Evolutionary conservation across 2,888 invertebrate genomes (phyloP).

Genomic region (Heliothis peltigera): DNA sequence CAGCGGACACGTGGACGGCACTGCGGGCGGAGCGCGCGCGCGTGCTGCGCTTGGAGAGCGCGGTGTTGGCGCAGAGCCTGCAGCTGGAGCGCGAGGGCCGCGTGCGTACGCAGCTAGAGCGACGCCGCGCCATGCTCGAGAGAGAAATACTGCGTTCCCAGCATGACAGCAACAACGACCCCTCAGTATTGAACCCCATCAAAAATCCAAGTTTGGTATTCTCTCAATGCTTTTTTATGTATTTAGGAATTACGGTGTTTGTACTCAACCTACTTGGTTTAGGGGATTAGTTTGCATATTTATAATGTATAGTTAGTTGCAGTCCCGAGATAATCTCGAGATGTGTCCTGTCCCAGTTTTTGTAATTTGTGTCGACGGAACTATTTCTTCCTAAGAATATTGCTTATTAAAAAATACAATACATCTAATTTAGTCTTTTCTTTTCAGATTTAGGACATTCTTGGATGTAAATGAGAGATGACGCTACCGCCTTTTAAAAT

Average conservation of each 20-base stretch:
- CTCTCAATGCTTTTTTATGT: conserved; percentile 27
- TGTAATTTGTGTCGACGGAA: no score
- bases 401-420: not conserved
- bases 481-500: conserved; percentile 11
- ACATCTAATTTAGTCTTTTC: conserved; percentile 30
- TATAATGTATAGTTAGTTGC: no score
- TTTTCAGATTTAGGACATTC: conserved; percentile 49
- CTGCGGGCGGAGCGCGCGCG: conserved; percentile 81
- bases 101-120: conserved; percentile 82
- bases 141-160: conserved; percentile 74
- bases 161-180: conserved; percentile 57
- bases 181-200: conserved; percentile 50
- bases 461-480: conserved; percentile 39
- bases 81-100: conserved; percentile 81
- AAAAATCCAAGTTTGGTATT: conserved; percentile 71
- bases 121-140: conserved; percentile 78
- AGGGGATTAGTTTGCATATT: not conserved
- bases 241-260: conserved; percentile 12
- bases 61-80: conserved; percentile 79
- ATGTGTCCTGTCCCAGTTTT: no score
- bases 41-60: conserved; percentile 80
- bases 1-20: conserved; percentile 83
- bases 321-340: no score
- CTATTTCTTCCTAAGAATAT: not conserved
- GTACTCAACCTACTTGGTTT: conserved; percentile 12